Percentiles rank a stretch among this genome's conserved stretches.
Conservation (phyloP, 1,140 invertebrate genomes). For the Steinernema khuongi region DNA sequence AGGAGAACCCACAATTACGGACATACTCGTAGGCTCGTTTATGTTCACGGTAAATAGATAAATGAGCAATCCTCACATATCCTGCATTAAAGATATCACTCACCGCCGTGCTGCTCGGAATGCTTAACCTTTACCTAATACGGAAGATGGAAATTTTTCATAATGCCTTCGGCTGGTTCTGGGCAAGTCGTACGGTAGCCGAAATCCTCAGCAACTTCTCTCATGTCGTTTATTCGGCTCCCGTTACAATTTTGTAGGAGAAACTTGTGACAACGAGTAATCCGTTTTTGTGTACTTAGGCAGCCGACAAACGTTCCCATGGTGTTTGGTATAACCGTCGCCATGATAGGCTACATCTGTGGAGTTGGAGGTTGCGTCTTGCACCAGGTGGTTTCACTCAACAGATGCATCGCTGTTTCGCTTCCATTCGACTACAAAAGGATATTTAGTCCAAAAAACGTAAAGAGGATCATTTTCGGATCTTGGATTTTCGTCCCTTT, state of each 20-base stretch:
- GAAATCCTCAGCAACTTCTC: too few species aligned
- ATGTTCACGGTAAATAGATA: too few species aligned
- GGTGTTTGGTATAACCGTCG: background rate
- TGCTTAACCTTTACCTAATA: background rate
- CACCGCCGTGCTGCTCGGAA: too few species aligned
- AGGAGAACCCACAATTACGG: background rate
- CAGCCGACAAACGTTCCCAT: background rate
- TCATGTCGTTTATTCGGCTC: background rate
- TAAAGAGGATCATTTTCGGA: background rate
- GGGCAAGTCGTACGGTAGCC: too few species aligned
- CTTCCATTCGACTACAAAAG: background rate
- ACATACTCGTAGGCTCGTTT: background rate
- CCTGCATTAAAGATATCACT: too few species aligned
- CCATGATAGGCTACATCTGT: background rate
- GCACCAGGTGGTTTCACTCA: background rate
- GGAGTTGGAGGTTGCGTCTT: background rate
- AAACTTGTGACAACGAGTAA: background rate
- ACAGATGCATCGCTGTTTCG: background rate
- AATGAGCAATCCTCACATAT: too few species aligned
- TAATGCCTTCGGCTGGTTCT: background rate
- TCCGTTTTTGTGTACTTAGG: background rate
- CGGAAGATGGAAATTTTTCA: background rate
- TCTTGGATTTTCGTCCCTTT: background rate
- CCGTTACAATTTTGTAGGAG: background rate
- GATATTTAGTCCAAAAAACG: background rate